Base-by-base conservation (phyloP, 2,888 invertebrate species). In the Leptinotarsa peninsularis region DNA sequence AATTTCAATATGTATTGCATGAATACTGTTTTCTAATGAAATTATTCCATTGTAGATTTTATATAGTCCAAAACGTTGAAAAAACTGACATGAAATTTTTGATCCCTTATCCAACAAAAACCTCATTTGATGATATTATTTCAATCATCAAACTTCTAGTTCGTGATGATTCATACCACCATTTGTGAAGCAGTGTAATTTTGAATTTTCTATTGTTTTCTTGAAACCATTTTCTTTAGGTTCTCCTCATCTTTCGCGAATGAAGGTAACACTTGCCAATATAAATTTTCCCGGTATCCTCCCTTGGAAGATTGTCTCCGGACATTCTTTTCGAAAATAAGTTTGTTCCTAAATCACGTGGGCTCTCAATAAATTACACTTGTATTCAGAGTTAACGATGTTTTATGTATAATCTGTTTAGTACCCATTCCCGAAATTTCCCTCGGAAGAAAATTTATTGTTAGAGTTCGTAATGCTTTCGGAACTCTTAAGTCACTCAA, bases 391-490 rank as follows among this genome's bases (percentile, higher is more conserved):
- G 14, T 23, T 58, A 58, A 58, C 58, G 58, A 58, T 58, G 58
- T 58, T 58, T 58, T 58, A 58, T 58, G 58, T 58, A 58, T 23
- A 58, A 58, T 58, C 58, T 58, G 58, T 58, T 58, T 58, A 58
- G 58, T 58, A 14, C 58, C 23, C 58, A 21, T 5, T 58, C 23
- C 14, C 27, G 21, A 14, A 58, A 58, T 23, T 58, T 58, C 15
- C 23, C 58, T 21, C 23, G 21, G 17, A 23, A 58, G 21, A 23
- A 58, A 23, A 58, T 58, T 58, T 58, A 58, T 58, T 23, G 58
- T 58, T 23, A 58, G 58, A 58, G 58, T 58, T 58, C 15, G 58
- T 58, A 58, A 58, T 58, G 21, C 58, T 21, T 58, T 23, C 58
- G 17, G 4, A 23, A 58, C 58, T 58, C 58, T 18, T 54, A 58